Evolutionary conservation across 2,888 invertebrate genomes (phyloP), one percentile per base, ranked within the genome.

Genomic region (Nomada ruficornis): DNA sequence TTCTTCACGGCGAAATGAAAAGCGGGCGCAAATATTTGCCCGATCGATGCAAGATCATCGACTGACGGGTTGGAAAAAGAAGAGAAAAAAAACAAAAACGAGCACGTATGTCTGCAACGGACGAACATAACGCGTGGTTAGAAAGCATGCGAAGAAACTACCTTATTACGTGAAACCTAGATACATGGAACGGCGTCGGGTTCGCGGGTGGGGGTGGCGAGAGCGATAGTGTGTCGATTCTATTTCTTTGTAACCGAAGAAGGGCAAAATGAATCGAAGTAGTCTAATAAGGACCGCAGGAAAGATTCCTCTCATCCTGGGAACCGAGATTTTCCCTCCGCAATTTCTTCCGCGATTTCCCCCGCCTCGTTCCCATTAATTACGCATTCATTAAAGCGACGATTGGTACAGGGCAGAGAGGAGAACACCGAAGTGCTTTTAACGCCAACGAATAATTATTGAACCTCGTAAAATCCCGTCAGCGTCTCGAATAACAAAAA

Each of bases 121-220:
- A 65, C 54, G 63, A 80, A 78, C 88, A 88, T 88, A 87, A 90
- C 91, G 88, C 90, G 91, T 91, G 91, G 88, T 90, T 92, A 92
- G 92, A 92, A 92, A 92, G 92, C 92, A 92, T 92, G 92, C 88
- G 89, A 91, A 92, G 92, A 92, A 92, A 92, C 92, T 91, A 77
- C 83, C 89, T 89, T 86, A 89, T 89, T 89, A 88, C 91, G 89
- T 90, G 90, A 87, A 89, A 86, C 87, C 84, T 85, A 85, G 83
- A 79, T 87, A 82, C 78, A 77, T 80, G 72, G 85, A 78, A 64
- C 82, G 74, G 83, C 84, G 82, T 83, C 69, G n/a, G n/a, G 26
- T 63, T n/a, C 26, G 18, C 29, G 54, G 69, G 62, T 71, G 79
- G 83, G 70, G 65, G 55, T 60, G 63, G 72, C 82, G 76, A 81